Base-by-base conservation (phyloP, 37 sponge, comb jelly and placozoan species). In the Ianthella basta region DNA sequence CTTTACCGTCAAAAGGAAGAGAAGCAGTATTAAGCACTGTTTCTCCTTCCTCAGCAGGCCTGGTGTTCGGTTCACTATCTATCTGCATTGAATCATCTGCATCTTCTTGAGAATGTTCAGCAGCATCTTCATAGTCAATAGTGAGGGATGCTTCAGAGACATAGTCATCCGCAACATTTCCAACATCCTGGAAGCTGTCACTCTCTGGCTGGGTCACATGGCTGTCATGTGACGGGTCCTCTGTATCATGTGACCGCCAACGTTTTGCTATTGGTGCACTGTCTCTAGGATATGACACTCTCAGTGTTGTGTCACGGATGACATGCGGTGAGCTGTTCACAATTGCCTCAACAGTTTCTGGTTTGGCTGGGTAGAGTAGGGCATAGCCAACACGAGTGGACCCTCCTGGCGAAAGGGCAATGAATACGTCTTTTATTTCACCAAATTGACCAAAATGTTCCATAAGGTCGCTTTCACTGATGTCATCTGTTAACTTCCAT, bases 401-500 rank as follows among this genome's bases (percentile, higher is more conserved):
- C 0, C 78, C 78, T 4, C 54, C 78, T 20, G 54, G 23, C 13
- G 32, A 40, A 2, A 75, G 53, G 16, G 50, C 78, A 10, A 75
- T 75, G 53, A 75, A 75, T 10, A 44, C 53, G 20, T 75, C 78
- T 12, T 75, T 75, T 19, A 75, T 50, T 75, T 40, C 25, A 3
- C 78, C 78, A 75, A 75, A 75, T 21, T 75, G 44, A 36, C 25
- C 4, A 24, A 75, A 75, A 23, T 75, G 25, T 2, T 75, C 78
- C 23, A n/a, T 19, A 18, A 75, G 37, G 25, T 75, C 53, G 40
- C 40, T 50, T 15, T 75, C 54, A 18, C 24, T 75, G 40, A 75
- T 75, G 18, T 53, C 54, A 21, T 75, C 78, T 39, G 16, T 50
- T 10, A 75, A 13, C 25, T 50, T 75, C 78, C 78, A 75, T 24